Evolutionary conservation across 2,888 invertebrate genomes (phyloP), one percentile per base, ranked within the genome.

Genomic region (Acrobeloides nanus): DNA sequence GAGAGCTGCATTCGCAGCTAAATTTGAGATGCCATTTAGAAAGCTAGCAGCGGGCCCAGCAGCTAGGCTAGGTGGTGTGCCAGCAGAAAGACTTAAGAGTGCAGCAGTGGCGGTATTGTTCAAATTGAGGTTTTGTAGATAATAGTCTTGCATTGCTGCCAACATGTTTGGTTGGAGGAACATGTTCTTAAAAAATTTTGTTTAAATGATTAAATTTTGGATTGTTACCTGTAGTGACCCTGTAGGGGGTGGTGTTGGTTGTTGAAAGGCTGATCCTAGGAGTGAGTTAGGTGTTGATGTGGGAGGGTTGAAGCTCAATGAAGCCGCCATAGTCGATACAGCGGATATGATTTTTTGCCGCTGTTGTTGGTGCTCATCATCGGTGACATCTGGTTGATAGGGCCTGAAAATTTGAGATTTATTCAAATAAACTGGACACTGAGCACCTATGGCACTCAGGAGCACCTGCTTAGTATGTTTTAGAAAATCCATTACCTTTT

Each of bases 101-200:
- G 64, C 66, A 7, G 55, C 55, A 3, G 64, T 57, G 0, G 64
- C 59, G 12, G 56, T 54, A 42, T 55, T 62, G 46, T 53, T 57
- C 29, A 46, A 53, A 40, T 56, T 55, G n/a, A n/a, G n/a, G n/a
- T n/a, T n/a, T n/a, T n/a, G n/a, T 10, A 57, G 53, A 55, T 72
- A 72, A 51, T 72, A 72, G 34, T 68, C 61, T 46, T 68, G 66
- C 62, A 72, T 66, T 20, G 68, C 68, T 23, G 59, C 57, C 27
- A 69, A 53, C 45, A 71, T 57, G 20, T 55, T 47, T 15, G 67
- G 66, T 46, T 73, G 70, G 47, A 61, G 55, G 55, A 64, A 65
- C 15, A 62, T 34, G 38, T 59, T 61, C 50, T 61, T 49, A 15
- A 56, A 18, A 8, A 25, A 21, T 3, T 45, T 47, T 50, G 44